Evolutionary conservation across 2,888 invertebrate genomes (phyloP).

Genomic region (Tricholauxania praeusta): DNA sequence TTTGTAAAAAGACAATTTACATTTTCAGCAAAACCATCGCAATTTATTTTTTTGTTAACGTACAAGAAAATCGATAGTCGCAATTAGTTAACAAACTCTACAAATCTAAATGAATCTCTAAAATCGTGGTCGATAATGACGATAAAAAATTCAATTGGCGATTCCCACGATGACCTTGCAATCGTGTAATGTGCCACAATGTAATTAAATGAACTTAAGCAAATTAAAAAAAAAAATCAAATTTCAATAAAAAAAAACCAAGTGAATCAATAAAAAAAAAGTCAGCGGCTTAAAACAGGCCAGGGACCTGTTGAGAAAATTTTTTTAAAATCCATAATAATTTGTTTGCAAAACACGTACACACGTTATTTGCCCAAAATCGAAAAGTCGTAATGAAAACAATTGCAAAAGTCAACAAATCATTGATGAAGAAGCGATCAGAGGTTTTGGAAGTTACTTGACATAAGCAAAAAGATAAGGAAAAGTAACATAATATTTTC

Average conservation of each 20-base stretch:
- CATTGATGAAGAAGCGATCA: too few relatives aligned
- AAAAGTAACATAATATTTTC: too few relatives aligned
- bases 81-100: too few relatives aligned
- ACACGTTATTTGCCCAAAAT: not conserved
- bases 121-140: constrained; percentile 15
- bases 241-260: not conserved
- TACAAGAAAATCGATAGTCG: too few relatives aligned
- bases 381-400: too few relatives aligned
- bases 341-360: constrained; percentile 26
- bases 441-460: too few relatives aligned
- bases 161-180: constrained; percentile 29
- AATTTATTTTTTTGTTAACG: too few relatives aligned
- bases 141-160: constrained; percentile 33
- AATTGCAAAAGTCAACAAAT: too few relatives aligned
- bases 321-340: not conserved
- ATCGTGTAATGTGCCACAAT: constrained; percentile 23
- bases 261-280: constrained; percentile 17
- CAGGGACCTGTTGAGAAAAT: constrained; percentile 20
- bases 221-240: constrained; percentile 19
- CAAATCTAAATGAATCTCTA: not conserved
- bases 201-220: constrained; percentile 2
- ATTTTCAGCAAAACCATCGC: too few relatives aligned
- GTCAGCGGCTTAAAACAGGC: constrained; percentile 19
- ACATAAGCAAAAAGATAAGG: too few relatives aligned
- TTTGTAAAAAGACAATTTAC: too few relatives aligned